A percentile compares a stretch with the other conserved stretches of the same genome.
Conservation (phyloP, 1,140 invertebrate species). For the Lordiphosa stackelbergi region DNA sequence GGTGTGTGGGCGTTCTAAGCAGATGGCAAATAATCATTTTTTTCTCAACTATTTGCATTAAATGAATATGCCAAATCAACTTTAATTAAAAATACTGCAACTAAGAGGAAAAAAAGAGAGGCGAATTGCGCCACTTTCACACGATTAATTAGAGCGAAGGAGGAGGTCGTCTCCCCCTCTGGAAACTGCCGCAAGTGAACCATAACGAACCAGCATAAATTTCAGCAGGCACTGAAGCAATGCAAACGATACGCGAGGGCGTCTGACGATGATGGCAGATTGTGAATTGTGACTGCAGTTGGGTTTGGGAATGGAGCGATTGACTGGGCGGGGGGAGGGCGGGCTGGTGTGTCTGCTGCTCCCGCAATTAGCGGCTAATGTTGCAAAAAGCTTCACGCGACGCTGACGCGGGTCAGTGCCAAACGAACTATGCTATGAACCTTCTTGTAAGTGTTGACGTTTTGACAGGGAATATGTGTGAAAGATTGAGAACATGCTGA, state of each 20-base stretch:
- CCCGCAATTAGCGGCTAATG: slow-evolving; percentile 51
- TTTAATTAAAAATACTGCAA: slow-evolving; percentile 57
- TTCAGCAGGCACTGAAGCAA: slow-evolving; percentile 25
- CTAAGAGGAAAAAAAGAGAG: slow-evolving; percentile 4
- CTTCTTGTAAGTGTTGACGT: neutral
- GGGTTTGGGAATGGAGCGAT: neutral
- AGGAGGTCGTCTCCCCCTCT: neutral
- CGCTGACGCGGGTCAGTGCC: slow-evolving; percentile 22
- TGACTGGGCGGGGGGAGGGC: neutral
- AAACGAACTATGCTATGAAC: slow-evolving; percentile 21
- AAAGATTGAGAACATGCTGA: neutral
- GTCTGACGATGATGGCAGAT: neutral
- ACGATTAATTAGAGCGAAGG: slow-evolving; percentile 55
- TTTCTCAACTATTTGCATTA: slow-evolving; percentile 37
- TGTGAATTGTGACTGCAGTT: slow-evolving; percentile 12
- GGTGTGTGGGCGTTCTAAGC: slow-evolving; percentile 22
- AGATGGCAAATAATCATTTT: slow-evolving; percentile 11
- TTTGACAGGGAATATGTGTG: slow-evolving; percentile 1
- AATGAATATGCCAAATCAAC: slow-evolving; percentile 1
- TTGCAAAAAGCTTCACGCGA: slow-evolving; percentile 41
- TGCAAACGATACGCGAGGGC: slow-evolving; percentile 27
- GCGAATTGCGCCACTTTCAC: slow-evolving; percentile 37
- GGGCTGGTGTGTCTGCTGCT: slow-evolving; percentile 13
- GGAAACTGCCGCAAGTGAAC: slow-evolving; percentile 30
- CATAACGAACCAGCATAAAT: slow-evolving; percentile 44